A percentile compares a stretch with the other conserved stretches of the same genome.
These are phyloP conservation scores for Pollenia angustigena DNA, from an alignment of 2,888 invertebrate species.

Conservation along the genomic window DNA sequence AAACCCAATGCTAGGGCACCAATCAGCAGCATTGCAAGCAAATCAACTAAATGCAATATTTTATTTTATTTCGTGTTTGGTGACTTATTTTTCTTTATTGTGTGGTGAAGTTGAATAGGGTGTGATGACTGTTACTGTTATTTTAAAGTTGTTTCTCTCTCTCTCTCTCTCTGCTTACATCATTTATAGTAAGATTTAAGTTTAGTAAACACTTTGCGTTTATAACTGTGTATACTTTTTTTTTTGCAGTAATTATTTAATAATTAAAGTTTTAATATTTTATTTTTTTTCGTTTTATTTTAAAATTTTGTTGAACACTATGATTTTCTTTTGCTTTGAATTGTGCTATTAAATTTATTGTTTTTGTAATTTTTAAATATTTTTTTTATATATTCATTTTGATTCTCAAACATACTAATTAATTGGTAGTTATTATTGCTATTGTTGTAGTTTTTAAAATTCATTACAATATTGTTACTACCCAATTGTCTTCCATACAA, in stretches of 20 bases:
- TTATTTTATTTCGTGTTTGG: not conserved
- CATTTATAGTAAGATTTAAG: not conserved
- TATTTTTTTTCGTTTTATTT: slow-evolving; percentile 20
- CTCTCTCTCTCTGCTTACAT: not conserved
- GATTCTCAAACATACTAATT: slow-evolving; percentile 56
- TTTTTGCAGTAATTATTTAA: not conserved
- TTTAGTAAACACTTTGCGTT: slow-evolving; percentile 26
- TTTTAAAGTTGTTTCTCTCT: slow-evolving; percentile 6
- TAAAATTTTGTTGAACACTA: slow-evolving; percentile 57
- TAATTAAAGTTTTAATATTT: slow-evolving; percentile 7
- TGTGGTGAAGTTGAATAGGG: slow-evolving; percentile 15
- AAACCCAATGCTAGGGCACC: slow-evolving; percentile 80
- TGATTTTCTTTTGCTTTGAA: slow-evolving; percentile 43
- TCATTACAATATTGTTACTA: slow-evolving; percentile 20
- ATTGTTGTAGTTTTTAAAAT: slow-evolving; percentile 49
- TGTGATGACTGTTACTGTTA: not conserved
- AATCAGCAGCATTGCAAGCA: slow-evolving; percentile 77
- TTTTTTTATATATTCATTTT: slow-evolving; percentile 49
- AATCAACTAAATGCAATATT: slow-evolving; percentile 53
- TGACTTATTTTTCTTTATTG: not conserved
- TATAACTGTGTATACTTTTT: slow-evolving; percentile 2
- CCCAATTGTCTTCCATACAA: slow-evolving; percentile 25
- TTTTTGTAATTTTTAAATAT: slow-evolving; percentile 22
- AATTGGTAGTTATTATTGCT: slow-evolving; percentile 55
- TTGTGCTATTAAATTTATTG: slow-evolving; percentile 26